Percentiles rank a stretch among this genome's conserved stretches.
phyloP scores from a whole-genome alignment of 1,140 invertebrate genomes.

The Drosophila oshimai region DNA sequence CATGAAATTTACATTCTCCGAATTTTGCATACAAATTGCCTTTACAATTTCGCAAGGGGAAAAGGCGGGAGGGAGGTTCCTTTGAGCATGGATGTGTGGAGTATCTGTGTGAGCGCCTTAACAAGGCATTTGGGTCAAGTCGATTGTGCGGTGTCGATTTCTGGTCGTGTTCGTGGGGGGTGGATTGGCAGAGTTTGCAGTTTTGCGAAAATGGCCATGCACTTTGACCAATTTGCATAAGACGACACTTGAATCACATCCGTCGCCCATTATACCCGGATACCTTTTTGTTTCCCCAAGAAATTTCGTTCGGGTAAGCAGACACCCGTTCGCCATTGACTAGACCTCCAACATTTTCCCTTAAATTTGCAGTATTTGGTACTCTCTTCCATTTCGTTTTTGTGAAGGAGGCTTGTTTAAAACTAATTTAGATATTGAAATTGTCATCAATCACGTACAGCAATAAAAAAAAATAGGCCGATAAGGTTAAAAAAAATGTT shows the following conservation, averaged over 20 bases:
- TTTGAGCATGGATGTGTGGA: not conserved
- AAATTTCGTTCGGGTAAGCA: not conserved
- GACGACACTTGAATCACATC: constrained; percentile 41
- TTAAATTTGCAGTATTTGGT: not conserved
- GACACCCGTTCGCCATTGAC: not conserved
- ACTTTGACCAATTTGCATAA: constrained; percentile 53
- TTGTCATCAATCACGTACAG: not conserved
- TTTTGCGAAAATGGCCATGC: constrained; percentile 49
- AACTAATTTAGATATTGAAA: constrained; percentile 34
- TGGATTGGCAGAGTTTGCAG: constrained; percentile 33
- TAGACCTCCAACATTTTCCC: not conserved
- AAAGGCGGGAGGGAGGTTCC: not conserved
- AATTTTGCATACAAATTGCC: constrained; percentile 76
- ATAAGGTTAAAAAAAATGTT: not conserved
- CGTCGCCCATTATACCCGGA: constrained; percentile 17
- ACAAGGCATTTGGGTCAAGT: constrained; percentile 68
- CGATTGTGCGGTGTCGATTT: constrained; percentile 48
- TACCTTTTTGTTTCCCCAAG: not conserved
- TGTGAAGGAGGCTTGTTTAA: no score
- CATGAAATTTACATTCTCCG: constrained; percentile 64
- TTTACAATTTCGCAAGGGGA: constrained; percentile 50
- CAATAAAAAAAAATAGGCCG: not conserved
- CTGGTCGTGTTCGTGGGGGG: constrained; percentile 17
- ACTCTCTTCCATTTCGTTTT: not conserved
- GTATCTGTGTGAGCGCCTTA: not conserved